Conservation (phyloP, 2,797 vertebrate species). For the Podarcis lilfordi region DNA sequence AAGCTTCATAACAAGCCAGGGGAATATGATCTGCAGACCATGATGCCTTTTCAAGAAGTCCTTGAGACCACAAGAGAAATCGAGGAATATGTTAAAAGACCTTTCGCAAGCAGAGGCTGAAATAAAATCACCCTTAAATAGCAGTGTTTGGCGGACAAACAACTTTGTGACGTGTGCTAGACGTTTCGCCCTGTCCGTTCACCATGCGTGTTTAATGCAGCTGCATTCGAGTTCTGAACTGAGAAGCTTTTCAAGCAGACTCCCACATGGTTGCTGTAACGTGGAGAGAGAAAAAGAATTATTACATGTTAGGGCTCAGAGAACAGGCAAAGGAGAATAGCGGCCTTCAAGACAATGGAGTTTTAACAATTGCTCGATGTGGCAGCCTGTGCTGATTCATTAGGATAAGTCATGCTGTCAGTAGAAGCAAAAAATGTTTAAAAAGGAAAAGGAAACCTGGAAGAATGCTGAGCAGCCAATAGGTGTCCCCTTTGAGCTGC, state of each 20-base stretch:
- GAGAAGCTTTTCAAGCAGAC: background rate
- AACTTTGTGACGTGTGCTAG: background rate
- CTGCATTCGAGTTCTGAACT: background rate
- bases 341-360: background rate
- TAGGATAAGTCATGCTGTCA: background rate
- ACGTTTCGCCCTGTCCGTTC: background rate
- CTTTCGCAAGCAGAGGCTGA: background rate
- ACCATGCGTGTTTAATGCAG: background rate
- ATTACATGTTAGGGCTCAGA: background rate
- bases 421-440: background rate
- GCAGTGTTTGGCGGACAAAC: background rate
- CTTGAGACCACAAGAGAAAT: background rate
- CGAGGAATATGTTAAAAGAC: background rate
- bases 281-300: background rate
- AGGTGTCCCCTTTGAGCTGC: conserved; percentile 4
- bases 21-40: background rate
- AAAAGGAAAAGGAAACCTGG: background rate
- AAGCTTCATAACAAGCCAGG: no score
- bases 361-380: background rate
- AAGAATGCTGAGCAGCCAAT: background rate
- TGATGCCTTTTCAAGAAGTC: no score
- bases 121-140: background rate
- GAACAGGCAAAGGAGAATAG: background rate
- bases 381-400: background rate
- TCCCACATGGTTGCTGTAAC: background rate